Percentiles rank a stretch among this genome's conserved stretches.
Conservation (phyloP, 2,797 vertebrate genomes). For the Microctenopoma stevenorrisi region DNA sequence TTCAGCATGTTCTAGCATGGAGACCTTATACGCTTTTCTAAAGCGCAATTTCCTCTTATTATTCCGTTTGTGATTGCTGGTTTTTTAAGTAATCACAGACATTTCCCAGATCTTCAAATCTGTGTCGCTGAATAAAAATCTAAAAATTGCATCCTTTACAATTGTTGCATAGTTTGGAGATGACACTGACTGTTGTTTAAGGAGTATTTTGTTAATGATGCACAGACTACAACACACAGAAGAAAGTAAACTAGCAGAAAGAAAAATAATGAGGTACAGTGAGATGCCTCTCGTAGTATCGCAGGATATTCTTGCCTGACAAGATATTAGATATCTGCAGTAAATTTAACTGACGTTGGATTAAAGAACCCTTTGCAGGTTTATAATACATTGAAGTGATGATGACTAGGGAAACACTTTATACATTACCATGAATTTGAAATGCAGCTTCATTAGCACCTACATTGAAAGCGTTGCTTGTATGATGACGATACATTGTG, state of each 20-base stretch:
- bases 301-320: constrained; percentile 15
- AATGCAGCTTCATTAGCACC: constrained; percentile 40
- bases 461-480: constrained; percentile 37
- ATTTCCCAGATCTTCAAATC: constrained; percentile 62
- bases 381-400: constrained; percentile 22
- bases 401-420: constrained; percentile 19
- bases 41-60: constrained; percentile 64
- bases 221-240: constrained; percentile 4
- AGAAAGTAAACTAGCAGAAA: constrained; percentile 22
- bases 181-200: constrained; percentile 41
- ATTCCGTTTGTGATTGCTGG: constrained; percentile 38
- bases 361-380: background rate
- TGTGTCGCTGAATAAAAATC: constrained; percentile 38
- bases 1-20: constrained; percentile 58
- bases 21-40: constrained; percentile 62
- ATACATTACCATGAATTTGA: constrained; percentile 36
- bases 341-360: constrained; percentile 22
- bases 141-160: constrained; percentile 28
- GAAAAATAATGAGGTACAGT: constrained; percentile 43
- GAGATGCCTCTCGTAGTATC: constrained; percentile 1
- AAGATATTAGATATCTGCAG: constrained; percentile 16
- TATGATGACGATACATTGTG: constrained; percentile 32
- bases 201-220: constrained; percentile 28
- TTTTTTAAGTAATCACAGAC: constrained; percentile 41
- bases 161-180: constrained; percentile 20